Base-by-base conservation (phyloP, 2,113 vertebrate genomes). In the Rhea pennata region DNA sequence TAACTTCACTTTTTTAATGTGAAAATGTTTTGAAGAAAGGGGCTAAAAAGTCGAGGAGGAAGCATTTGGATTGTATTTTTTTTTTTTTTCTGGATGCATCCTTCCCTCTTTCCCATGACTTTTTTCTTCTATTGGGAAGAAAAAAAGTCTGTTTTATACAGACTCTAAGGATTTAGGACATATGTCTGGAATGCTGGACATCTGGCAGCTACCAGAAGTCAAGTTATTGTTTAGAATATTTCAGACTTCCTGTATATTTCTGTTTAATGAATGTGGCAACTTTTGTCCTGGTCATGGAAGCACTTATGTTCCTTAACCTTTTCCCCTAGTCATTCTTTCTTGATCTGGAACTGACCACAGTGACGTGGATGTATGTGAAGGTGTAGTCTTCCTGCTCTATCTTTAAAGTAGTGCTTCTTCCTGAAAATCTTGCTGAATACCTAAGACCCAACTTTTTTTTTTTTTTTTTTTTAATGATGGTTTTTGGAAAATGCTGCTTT, bases 401-500 rank as follows among this genome's bases (percentile, higher is more conserved):
- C 50, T 27, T 53, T 26, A 53, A 53, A 72, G 51, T 21, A 29
- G 13, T 51, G 15, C 51, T 0, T 29, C 22, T 66, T 59, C 10
- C 26, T 78, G 33, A 6, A 33, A 12, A 33, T 53, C 33, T 73
- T 24, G 23, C 26, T 17, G 10, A 59, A 29, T 1, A 0, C 33
- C 82, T 4, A 91, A 67, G 72, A 76, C 4, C 0, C 4, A 20
- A 29, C 6, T 40, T 78, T 0, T 0, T 4, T 16, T 75, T 72
- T 0, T 0, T 4, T 16, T 75, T 72, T 10, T 44, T 44, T 44
- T 44, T 42, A 42, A 29, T 81, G 64, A 31, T 10, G 5, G 2
- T 16, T 62, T 81, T 74, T 39, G 84, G 24, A 7, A 56, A 7
- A 26, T 53, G 24, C 1, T 82, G 9, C 36, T 87, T 71, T n/a